A percentile compares a stretch with the other conserved stretches of the same genome.
phyloP scores from a whole-genome alignment of 2,113 vertebrate genomes.

The Acanthisitta chloris region DNA sequence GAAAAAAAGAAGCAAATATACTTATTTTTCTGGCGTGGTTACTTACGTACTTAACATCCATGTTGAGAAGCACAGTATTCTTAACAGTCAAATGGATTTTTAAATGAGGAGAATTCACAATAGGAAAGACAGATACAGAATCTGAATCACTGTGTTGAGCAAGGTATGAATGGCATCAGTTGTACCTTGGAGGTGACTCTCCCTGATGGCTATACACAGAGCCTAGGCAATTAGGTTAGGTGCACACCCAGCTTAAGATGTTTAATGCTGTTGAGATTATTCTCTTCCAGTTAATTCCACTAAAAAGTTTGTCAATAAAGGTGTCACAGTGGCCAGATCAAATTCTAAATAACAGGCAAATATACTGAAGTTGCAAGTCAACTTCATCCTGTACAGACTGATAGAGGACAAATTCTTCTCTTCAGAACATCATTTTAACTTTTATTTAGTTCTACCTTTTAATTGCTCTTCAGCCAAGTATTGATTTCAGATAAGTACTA shows the following conservation, averaged over 20 bases:
- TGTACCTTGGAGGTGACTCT: rapidly evolving
- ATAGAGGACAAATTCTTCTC: background rate
- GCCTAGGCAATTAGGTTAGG: background rate
- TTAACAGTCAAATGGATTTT: background rate
- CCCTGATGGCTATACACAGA: rapidly evolving
- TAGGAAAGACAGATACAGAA: background rate
- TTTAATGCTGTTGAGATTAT: background rate
- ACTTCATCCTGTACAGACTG: background rate
- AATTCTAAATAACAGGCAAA: background rate
- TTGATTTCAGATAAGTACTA: background rate
- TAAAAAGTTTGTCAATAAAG: background rate
- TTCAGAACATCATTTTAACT: background rate
- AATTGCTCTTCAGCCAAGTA: background rate
- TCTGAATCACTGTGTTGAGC: background rate
- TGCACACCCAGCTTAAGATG: background rate
- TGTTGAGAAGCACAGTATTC: background rate
- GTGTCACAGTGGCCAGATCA: background rate
- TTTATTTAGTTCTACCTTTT: background rate
- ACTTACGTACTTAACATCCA: background rate
- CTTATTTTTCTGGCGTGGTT: background rate
- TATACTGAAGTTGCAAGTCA: background rate
- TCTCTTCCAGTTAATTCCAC: background rate
- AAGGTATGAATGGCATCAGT: background rate
- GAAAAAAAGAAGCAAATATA: background rate
- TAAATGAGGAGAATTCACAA: background rate